These are phyloP conservation scores for Scaptomyza graminum DNA, from an alignment of 1,140 invertebrate genomes.

Conservation along the genomic window DNA sequence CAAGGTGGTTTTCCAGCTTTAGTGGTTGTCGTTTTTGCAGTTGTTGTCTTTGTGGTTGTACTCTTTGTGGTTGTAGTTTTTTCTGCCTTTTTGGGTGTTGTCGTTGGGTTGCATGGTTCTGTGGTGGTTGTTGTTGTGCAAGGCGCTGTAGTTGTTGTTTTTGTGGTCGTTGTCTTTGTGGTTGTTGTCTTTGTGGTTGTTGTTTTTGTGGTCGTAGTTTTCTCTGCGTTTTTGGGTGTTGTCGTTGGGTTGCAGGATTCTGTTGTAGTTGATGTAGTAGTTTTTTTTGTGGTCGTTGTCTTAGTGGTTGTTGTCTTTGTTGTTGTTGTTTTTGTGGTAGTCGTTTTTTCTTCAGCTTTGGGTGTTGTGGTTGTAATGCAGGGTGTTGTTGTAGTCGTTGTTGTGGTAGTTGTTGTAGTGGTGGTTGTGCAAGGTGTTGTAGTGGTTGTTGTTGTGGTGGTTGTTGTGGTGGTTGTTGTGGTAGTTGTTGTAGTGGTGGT, in stretches of 20 bases:
- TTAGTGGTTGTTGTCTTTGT: neutral
- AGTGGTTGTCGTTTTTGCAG: constrained; percentile 3
- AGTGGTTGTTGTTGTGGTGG: neutral
- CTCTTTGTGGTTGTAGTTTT: neutral
- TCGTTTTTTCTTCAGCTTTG: constrained; percentile 3
- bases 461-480: constrained; percentile 2
- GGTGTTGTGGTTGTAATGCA: constrained; percentile 8
- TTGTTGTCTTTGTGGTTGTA: neutral
- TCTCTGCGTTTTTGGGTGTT: constrained; percentile 6
- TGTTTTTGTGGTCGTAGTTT: neutral
- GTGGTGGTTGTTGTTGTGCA: constrained; percentile 2
- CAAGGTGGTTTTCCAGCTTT: constrained; percentile 11
- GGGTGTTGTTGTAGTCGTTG: neutral
- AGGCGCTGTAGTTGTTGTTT: constrained; percentile 6
- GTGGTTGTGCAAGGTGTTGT: constrained; percentile 7
- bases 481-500: neutral
- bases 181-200: neutral
- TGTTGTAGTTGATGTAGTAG: constrained; percentile 1
- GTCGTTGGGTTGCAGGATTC: too few species aligned
- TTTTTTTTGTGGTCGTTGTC: constrained; percentile 2
- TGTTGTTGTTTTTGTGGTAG: constrained; percentile 5
- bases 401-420: neutral
- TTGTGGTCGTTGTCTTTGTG: neutral
- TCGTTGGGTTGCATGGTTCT: neutral
- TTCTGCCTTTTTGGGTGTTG: too few species aligned